Conservation (phyloP, 1,140 invertebrate species). For the Neoseiulus cucumeris region DNA sequence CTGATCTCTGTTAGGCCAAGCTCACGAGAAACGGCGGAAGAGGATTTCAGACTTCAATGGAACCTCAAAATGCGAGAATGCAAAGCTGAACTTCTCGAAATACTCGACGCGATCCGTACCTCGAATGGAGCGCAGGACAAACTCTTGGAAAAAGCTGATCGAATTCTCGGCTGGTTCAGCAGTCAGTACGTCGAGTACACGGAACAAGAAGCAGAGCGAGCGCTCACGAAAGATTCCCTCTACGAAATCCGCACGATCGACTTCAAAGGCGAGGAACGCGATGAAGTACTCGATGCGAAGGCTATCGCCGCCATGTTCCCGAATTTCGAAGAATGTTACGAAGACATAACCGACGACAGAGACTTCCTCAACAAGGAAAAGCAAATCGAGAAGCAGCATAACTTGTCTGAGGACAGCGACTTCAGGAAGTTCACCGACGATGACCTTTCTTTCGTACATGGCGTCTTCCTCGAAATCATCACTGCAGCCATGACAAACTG, state of each 20-base stretch:
- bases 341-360: constrained; percentile 28
- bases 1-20: neutral
- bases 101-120: neutral
- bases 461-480: neutral
- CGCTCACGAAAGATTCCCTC: constrained; percentile 39
- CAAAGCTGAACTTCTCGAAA: neutral
- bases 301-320: constrained; percentile 58
- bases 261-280: constrained; percentile 29
- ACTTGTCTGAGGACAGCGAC: constrained; percentile 14
- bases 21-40: neutral
- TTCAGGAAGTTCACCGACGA: constrained; percentile 21
- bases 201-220: constrained; percentile 43
- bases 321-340: constrained; percentile 38
- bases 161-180: constrained; percentile 20
- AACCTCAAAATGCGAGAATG: constrained; percentile 4
- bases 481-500: neutral
- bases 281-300: constrained; percentile 46
- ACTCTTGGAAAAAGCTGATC: constrained; percentile 17
- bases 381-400: constrained; percentile 11
- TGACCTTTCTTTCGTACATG: constrained; percentile 24
- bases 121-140: neutral
- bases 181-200: constrained; percentile 38
- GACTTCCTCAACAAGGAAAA: constrained; percentile 37
- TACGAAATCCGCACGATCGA: constrained; percentile 34
- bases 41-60: neutral